Base-by-base conservation (phyloP, 2,888 invertebrate species). In the Catocala sponsa region DNA sequence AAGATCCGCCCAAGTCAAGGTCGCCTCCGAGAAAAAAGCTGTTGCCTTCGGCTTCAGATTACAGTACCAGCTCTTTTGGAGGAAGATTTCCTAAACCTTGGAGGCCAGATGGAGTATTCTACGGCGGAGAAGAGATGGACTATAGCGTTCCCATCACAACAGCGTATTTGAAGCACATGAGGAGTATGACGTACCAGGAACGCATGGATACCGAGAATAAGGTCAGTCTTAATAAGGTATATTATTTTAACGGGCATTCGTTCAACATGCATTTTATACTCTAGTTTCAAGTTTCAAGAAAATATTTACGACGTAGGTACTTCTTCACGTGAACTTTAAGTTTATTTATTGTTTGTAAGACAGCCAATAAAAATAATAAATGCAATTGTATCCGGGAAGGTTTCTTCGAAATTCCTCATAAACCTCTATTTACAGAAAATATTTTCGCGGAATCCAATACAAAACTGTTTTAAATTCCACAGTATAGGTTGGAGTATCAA, bases 71-170 rank as follows among this genome's bases (percentile, higher is more conserved):
- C 65, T 83, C 87, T 2, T 90, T 91, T 63, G 46, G 46, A 12
- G 93, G 92, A 32, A 88, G 94, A 69, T 91, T 94, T 49, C 95
- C 96, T 6, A 96, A 96, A 78, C 95, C 95, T n/a, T 96, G 96
- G 96, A 93, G 95, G 59, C 95, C 95, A 15, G 95, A 95, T 53
- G 83, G 87, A 63, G 83, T 87, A 59, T 87, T 84, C 74, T 89
- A 91, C 80, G 83, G 91, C 49, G 92, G 94, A 13, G 95, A 94
- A 38, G 95, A 95, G 65, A 96, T 97, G 72, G 97, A 98, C 92
- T 97, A 97, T 94, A 97, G 97, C 82, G 96, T 98, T 81, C 98
- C 98, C 51, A 98, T 98, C 76, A 98, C 98, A 52, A 98, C 98
- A 56, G 97, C 98, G 42, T 98, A 98, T 91, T 94, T 98, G 89